Evolutionary conservation across 2,113 vertebrate genomes (phyloP).

Genomic region (Narcine bancroftii): DNA sequence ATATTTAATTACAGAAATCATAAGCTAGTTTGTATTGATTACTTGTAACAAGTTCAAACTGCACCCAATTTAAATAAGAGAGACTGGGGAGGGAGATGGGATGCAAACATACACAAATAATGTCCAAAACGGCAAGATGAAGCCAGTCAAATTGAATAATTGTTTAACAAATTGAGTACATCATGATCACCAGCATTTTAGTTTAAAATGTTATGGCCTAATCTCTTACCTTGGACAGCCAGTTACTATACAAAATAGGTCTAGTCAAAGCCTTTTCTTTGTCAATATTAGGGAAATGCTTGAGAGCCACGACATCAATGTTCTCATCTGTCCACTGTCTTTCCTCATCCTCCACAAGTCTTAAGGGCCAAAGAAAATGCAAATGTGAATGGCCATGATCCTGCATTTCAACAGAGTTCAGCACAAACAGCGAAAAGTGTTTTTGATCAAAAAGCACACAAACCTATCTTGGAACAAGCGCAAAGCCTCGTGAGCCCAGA

Average conservation of each 20-base stretch:
- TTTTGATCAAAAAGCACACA: constrained; percentile 13
- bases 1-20: background rate
- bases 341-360: constrained; percentile 92
- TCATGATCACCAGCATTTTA: background rate
- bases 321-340: constrained; percentile 98
- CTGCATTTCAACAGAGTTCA: background rate
- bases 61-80: background rate
- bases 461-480: constrained; percentile 97
- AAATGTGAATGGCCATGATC: background rate
- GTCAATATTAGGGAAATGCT: constrained; percentile 97
- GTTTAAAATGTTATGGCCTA: background rate
- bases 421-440: background rate
- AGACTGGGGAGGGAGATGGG: too few relatives aligned
- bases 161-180: background rate
- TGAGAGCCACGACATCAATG: constrained; percentile 85
- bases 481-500: constrained; percentile 97
- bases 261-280: constrained; percentile 83
- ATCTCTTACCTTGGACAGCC: constrained; percentile 81
- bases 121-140: background rate
- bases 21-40: background rate
- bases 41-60: background rate
- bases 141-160: background rate
- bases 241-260: constrained; percentile 97
- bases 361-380: constrained; percentile 45
- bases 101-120: background rate